Base-by-base conservation (phyloP, 2,888 invertebrate genomes). In the Chymomyza caudatula region DNA sequence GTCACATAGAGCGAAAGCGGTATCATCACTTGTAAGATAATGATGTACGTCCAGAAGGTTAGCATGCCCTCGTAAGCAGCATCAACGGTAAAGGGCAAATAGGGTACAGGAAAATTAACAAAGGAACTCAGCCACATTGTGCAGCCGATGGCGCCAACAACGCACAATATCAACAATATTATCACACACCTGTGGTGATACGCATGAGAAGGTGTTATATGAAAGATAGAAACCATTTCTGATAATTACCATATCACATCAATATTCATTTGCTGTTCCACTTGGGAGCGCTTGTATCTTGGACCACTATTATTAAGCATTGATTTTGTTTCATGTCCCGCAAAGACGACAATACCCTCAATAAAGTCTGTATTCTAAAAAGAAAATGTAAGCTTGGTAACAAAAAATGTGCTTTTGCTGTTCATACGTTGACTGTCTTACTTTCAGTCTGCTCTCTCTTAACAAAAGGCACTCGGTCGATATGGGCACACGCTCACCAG, bases 241-340 rank as follows among this genome's bases (percentile, higher is more conserved):
- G 56, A 25, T 44, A 97, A 95, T 91, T 97, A 98, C 97, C 97
- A 98, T 87, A 98, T 94, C 67, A 98, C 96, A 91, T 98, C 98
- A 79, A 95, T 94, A 91, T 99, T 99, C 95, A 99, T 98, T 90
- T 95, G 94, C 74, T 94, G 93, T 91, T 99, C 98, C 80, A 99
- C 92, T 73, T 95, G 94, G 61, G 98, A 98, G 80, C 97, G 93
- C 91, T 98, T 98, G 91, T 96, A 97, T 76, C 98, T 93, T 66
- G 98, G 98, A 51, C 98, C 97, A 75, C 97, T 96, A 90, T 98
- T 98, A 91, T 98, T 99, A 71, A 98, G 93, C 97, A 98, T 97
- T 17, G 98, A 97, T 91, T 99, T 99, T 15, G 98, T 98, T 92
- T 99, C 98, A 90, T 97, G 97, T 65, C 98, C 96, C 74, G 97